Base-by-base conservation (phyloP, 1,140 invertebrate species). In the Leptopilina boulardi region DNA sequence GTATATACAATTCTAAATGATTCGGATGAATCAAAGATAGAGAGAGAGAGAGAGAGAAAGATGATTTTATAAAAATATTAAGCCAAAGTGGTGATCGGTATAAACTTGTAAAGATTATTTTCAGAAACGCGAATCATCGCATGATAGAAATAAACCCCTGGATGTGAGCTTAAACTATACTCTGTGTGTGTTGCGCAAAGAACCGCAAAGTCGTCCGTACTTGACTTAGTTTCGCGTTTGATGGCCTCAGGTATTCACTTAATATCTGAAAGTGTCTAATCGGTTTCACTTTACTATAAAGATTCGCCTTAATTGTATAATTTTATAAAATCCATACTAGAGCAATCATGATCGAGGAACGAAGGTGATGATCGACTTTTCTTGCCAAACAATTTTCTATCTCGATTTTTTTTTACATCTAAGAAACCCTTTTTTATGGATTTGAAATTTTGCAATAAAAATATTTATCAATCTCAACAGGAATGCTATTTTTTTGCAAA, bases 121-220 rank as follows among this genome's bases (percentile, higher is more conserved):
- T 88, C 79, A 87, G 86, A 80, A 72, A 54, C 59, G 44, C 85
- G 86, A 89, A 87, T 89, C 87, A 88, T 77, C 78, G 75, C 76
- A 76, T 42, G 80, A 80, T 83, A 80, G 81, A 89, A 87, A 89
- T 89, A 89, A 87, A 86, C 85, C 72, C 66, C 74, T 47, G 44
- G 74, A 71, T 71, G 34, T 54, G 70, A 78, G 75, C 72, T 73
- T 73, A 77, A 75, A 74, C 34, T 56, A n/a, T n/a, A n/a, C n/a
- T n/a, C n/a, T n/a, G n/a, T n/a, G n/a, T n/a, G 78, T 87, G 78
- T 87, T 85, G 85, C 85, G 85, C 83, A 83, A 84, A 86, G 47
- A 77, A 30, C 74, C 74, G 80, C 11, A 73, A 72, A 74, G 56
- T 51, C 74, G 38, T 0, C 84, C 82, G 86, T 85, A 86, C 86